A percentile compares a stretch with the other conserved stretches of the same genome.
Evolutionary conservation across 2,113 vertebrate species (phyloP).

Genomic region (Nymphicus hollandicus): DNA sequence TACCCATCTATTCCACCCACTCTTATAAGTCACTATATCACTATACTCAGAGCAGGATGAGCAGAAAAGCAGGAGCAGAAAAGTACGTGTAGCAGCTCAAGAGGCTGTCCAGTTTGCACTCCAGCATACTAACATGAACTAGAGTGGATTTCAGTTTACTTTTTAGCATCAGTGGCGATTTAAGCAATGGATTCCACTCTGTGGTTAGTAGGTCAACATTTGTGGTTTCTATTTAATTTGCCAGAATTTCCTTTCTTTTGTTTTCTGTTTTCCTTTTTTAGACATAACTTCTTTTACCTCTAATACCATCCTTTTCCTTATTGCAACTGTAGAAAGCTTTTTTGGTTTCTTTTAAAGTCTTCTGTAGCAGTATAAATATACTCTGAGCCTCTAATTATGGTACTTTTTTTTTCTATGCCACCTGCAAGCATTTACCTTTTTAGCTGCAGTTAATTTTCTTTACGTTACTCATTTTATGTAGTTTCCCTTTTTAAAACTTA

Average conservation of each 20-base stretch:
- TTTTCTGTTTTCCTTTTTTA: conserved; percentile 52
- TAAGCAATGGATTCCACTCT: conserved; percentile 15
- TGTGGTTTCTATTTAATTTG: conserved; percentile 46
- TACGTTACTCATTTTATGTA: conserved; percentile 22
- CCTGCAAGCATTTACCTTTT: conserved; percentile 51
- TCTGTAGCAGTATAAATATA: conserved; percentile 36
- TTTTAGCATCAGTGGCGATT: conserved; percentile 18
- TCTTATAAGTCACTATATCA: not conserved
- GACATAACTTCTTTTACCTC: conserved; percentile 14
- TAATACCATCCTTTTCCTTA: conserved; percentile 30
- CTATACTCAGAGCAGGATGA: not conserved
- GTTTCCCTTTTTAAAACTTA: conserved; percentile 51
- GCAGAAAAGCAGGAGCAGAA: not conserved
- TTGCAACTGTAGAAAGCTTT: conserved; percentile 24
- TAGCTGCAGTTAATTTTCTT: conserved; percentile 38
- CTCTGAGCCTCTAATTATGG: conserved; percentile 40
- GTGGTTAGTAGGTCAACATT: conserved; percentile 52
- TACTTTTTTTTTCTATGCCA: conserved; percentile 13
- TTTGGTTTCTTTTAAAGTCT: conserved; percentile 36
- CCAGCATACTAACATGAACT: not conserved
- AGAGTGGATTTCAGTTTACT: conserved; percentile 1
- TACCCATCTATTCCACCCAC: not conserved
- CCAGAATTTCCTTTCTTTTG: conserved; percentile 36
- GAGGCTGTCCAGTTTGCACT: not conserved
- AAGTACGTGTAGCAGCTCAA: not conserved